Evolutionary conservation across 2,113 vertebrate genomes (phyloP).

Genomic region (Cyanocitta stelleri): DNA sequence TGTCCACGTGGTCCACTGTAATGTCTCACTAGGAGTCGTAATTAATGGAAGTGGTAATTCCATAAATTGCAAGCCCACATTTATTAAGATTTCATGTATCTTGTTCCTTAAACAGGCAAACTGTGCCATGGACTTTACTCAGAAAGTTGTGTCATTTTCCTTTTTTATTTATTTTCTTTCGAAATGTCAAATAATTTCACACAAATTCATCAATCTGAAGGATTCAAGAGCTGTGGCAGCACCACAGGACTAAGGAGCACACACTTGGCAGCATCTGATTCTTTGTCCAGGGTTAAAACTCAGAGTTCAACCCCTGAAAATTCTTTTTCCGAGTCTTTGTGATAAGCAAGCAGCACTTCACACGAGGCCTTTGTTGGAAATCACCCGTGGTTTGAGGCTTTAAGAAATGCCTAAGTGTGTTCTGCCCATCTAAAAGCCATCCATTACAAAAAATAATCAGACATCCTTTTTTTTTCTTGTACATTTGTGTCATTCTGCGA

Average conservation of each 20-base stretch:
- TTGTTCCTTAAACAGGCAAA: not conserved
- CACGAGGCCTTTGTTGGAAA: slow-evolving; percentile 47
- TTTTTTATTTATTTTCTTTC: not conserved
- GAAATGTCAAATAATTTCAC: not conserved
- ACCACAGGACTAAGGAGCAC: not conserved
- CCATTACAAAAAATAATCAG: slow-evolving; percentile 42
- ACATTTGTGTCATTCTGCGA: slow-evolving; percentile 52
- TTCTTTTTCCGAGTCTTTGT: not conserved
- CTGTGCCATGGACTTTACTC: not conserved
- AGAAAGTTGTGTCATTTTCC: not conserved
- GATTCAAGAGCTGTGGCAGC: not conserved
- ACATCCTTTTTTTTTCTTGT: not conserved
- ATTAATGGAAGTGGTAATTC: not conserved
- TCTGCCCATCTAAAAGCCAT: slow-evolving; percentile 45
- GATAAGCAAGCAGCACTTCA: slow-evolving; percentile 21
- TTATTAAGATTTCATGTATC: not conserved
- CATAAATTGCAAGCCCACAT: not conserved
- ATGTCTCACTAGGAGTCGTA: not conserved
- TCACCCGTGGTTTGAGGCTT: slow-evolving; percentile 12
- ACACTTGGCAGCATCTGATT: not conserved
- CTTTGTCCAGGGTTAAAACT: not conserved
- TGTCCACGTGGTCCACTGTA: not conserved
- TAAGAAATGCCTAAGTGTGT: not conserved
- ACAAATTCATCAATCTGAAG: not conserved
- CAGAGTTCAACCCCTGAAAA: not conserved